Evolutionary conservation across 2,888 invertebrate species (phyloP), one percentile per base, ranked within the genome.

Genomic region (Drosophila tripunctata): DNA sequence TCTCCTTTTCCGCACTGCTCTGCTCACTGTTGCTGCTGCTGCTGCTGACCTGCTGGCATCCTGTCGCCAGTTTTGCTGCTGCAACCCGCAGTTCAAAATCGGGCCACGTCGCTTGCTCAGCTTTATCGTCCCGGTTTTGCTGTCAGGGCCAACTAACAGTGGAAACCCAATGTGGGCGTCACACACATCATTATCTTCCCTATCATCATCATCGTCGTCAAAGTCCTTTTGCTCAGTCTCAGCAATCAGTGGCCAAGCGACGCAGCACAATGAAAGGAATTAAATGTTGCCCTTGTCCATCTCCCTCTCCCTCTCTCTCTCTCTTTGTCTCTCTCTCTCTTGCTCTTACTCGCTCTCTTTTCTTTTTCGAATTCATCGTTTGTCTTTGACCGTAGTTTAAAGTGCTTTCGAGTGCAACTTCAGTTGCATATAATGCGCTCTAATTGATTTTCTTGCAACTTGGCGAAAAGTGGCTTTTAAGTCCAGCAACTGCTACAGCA

Each of bases 381-480:
- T 45, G 63, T 21, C 47, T 30, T 67, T 63, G 56, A 14, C 40
- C 7, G 21, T 52, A 52, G 51, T 64, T 69, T 72, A 58, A 72
- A 80, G 67, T 63, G 64, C 70, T 63, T 62, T 38, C 41, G 44
- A 72, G 69, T 45, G 62, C 63, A 75, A 47, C 70, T 76, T 64
- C 30, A 61, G 44, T 54, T 68, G 75, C 78, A 75, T 77, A 67
- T 72, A 77, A 77, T 79, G 73, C 65, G 55, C 67, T 62, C 81
- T 73, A 80, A 84, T 80, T 80, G 84, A 80, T 80, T 80, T 73
- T 62, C 57, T 33, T 55, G 73, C 38, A 68, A 48, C 68, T 48
- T 30, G 33, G 35, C 43, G n/a, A 17, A 61, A 57, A 62, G 56
- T 75, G 61, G 63, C 65, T 67, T 47, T 64, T 35, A 22, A 33